Evolutionary conservation across 2,797 vertebrate species (phyloP).

Genomic region (Thripadectes ignobilis): DNA sequence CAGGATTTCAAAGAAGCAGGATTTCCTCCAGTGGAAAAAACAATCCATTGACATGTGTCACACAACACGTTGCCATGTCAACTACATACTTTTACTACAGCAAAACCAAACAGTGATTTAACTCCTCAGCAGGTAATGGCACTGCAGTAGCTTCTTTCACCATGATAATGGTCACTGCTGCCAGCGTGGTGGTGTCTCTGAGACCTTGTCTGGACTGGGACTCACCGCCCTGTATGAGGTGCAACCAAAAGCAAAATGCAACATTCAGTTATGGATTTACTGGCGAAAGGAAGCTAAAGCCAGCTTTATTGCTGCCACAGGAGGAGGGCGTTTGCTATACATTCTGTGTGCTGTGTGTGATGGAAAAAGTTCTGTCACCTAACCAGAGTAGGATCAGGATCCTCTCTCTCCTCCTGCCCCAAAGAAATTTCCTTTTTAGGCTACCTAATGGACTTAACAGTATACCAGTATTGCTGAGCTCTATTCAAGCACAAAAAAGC

Average conservation of each 20-base stretch:
- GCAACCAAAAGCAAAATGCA: neutral
- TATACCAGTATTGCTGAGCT: neutral
- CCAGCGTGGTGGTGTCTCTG: neutral
- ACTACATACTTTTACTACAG: neutral
- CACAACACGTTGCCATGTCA: neutral
- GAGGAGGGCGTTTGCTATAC: neutral
- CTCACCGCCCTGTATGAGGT: neutral
- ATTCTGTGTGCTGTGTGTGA: accelerated
- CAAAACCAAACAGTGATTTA: neutral
- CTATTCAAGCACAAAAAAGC: neutral
- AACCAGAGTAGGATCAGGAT: neutral
- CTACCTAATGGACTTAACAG: neutral
- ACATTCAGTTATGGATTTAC: neutral
- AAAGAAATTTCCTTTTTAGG: neutral
- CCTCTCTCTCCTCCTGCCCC: neutral
- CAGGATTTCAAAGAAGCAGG: neutral
- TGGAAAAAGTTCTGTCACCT: neutral
- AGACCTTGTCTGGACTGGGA: neutral
- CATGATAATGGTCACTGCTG: neutral
- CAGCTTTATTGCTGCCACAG: neutral
- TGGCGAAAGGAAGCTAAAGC: neutral
- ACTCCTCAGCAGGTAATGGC: neutral
- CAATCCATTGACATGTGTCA: neutral
- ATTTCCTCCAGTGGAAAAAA: neutral
- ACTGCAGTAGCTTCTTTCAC: neutral